Conservation (phyloP, 2,797 vertebrate species). For the Tinamus major region DNA sequence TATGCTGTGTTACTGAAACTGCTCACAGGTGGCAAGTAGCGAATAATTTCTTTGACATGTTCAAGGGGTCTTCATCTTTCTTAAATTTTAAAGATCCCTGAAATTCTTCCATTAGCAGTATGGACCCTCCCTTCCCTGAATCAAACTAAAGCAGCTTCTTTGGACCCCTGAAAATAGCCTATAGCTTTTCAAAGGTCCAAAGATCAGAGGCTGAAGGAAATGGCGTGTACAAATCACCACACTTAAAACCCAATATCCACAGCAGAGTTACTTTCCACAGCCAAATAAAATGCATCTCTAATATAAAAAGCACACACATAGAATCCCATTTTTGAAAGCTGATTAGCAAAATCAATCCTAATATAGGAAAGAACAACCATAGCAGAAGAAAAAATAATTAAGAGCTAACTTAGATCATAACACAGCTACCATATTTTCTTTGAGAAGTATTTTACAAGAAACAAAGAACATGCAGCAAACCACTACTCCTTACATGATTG, state of each 20-base stretch:
- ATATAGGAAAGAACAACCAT: not conserved
- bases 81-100: not conserved
- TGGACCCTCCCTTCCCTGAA: not conserved
- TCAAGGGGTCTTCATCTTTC: not conserved
- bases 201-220: not conserved
- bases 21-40: not conserved
- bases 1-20: not conserved
- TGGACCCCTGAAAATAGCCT: not conserved
- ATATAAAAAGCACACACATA: not conserved
- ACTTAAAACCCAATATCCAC: not conserved
- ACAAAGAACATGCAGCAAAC: not conserved
- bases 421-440: not conserved
- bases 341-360: not conserved
- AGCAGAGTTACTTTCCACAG: not conserved
- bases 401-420: not conserved
- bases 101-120: not conserved
- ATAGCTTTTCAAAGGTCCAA: not conserved
- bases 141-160: not conserved
- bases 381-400: not conserved
- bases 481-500: not conserved
- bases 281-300: not conserved
- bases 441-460: not conserved
- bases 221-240: not conserved
- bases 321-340: not conserved
- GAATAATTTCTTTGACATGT: not conserved